Base-by-base conservation (phyloP, 1,140 invertebrate genomes). In the Pemphigus obesinymphae region DNA sequence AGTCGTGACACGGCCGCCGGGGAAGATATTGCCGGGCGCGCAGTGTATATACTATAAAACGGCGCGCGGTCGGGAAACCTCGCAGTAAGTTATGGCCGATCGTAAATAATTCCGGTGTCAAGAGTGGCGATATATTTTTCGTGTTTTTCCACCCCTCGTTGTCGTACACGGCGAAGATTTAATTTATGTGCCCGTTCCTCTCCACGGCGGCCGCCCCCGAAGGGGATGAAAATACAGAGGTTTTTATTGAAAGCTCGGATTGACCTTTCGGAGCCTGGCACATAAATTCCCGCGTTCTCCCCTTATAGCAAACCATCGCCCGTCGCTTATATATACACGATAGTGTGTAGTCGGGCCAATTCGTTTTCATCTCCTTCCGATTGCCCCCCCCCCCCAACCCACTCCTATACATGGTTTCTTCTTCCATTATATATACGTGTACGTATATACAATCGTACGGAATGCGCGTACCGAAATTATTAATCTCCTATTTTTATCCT, bases 71-170 rank as follows among this genome's bases (percentile, higher is more conserved):
- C 31, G 76, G 37, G 40, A 40, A 61, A 58, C 34, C 34, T 50
- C 76, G 76, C 23, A 20, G 53, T 80, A 80, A 80, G 37, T 80
- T 80, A 80, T 61, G 17, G 76, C 37, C 55, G 76, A 80, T 80
- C 76, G 76, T 80, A 80, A 80, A 80, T 80, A 80, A 80, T 80
- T 43, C 76, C 37, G 53, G 53, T 80, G 76, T 80, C 76, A 63
- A 63, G 76, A 63, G 55, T 45, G 76, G 55, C 55, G 76, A 80
- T 63, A 80, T 80, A 80, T 80, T 80, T 80, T 80, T 80, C 76
- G 55, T 80, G 76, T 80, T 80, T 78, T 58, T 20, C 53, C 68
- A 7, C 43, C 55, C 76, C 34, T 78, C 29, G 55, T 40, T 29
- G 76, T 50, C 45, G 43, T 73, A 7, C 50, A 31, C 70, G 26